These are phyloP conservation scores for Drosophila robusta DNA, from an alignment of 2,888 invertebrate species.

Conservation along the genomic window DNA sequence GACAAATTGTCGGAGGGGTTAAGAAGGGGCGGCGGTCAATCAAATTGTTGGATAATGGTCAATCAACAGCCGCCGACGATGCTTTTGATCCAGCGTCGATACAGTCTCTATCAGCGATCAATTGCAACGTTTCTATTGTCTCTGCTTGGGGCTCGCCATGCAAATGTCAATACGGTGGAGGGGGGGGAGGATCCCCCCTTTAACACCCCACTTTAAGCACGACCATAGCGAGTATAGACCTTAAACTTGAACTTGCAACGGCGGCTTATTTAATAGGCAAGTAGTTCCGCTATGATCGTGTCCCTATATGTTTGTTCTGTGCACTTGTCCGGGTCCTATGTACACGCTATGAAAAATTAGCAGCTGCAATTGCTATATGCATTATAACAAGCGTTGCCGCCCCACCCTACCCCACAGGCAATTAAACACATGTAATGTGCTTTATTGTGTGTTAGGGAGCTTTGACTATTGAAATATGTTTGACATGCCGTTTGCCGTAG, in stretches of 20 bases:
- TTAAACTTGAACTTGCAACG: constrained; percentile 67
- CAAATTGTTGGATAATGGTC: constrained; percentile 66
- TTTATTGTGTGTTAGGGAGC: constrained; percentile 33
- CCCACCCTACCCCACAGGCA: constrained; percentile 17
- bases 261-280: constrained; percentile 34
- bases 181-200: no score
- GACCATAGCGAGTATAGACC: constrained; percentile 34
- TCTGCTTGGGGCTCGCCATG: constrained; percentile 19
- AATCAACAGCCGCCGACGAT: constrained; percentile 55
- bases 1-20: constrained; percentile 37
- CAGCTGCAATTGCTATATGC: constrained; percentile 62
- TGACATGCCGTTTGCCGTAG: background rate
- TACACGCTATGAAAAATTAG: constrained; percentile 61
- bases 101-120: constrained; percentile 43
- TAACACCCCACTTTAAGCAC: constrained; percentile 3
- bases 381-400: constrained; percentile 45
- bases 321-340: constrained; percentile 8
- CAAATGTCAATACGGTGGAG: constrained; percentile 6
- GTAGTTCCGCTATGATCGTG: constrained; percentile 12
- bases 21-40: constrained; percentile 40
- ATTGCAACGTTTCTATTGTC: constrained; percentile 39
- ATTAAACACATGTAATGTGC: constrained; percentile 48
- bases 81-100: constrained; percentile 33
- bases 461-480: constrained; percentile 8
- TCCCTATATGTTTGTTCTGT: background rate